Base-by-base conservation (phyloP, 2,113 vertebrate genomes). In the Calonectris borealis region DNA sequence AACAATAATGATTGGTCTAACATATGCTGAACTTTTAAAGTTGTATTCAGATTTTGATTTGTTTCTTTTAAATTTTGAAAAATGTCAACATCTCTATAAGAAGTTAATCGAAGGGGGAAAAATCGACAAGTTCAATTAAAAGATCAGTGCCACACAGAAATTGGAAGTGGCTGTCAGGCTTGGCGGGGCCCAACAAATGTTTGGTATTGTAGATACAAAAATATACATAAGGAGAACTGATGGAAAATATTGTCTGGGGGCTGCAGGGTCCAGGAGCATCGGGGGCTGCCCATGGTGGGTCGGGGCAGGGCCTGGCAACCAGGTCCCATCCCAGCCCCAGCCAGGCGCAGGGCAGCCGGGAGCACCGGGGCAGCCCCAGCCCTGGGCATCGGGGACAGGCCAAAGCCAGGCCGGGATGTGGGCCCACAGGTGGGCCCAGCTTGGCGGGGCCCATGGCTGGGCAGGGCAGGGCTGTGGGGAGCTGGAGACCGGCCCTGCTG, bases 401-500 rank as follows among this genome's bases (percentile, higher is more conserved):
- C 3, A 4, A 34, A 29, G 29, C 29, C 17, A 18, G 16, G 54
- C 54, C 11, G 16, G 54, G 27, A 32, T 16, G 4, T 55, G 54
- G 10, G 54, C 17, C 36, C 2, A 2, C 4, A 2, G 15, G 51
- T 73, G 38, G 29, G 8, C 17, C 44, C 11, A 2, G 44, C 29
- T 51, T 1, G 1, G 26, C 2, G 0, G 5, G 10, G 22, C 29
- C 29, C 13, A 15, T 21, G 36, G 29, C 46, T 1, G 2, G 36
- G 22, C 11, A n/a, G 18, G 11, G 51, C 71, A 57, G 13, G 20
- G 31, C 58, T 44, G 19, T 54, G 32, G 13, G 18, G 20, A 25
- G 49, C 57, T 48, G 51, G 51, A 82, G 19, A 48, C 11, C 1
- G 2, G 14, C 20, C 5, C 22, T 55, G 21, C 27, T 68, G 26